Percentiles rank a stretch among this genome's conserved stretches.
These are phyloP conservation scores for Cheilosia urbana DNA, from an alignment of 2,888 invertebrate genomes.

Conservation along the genomic window DNA sequence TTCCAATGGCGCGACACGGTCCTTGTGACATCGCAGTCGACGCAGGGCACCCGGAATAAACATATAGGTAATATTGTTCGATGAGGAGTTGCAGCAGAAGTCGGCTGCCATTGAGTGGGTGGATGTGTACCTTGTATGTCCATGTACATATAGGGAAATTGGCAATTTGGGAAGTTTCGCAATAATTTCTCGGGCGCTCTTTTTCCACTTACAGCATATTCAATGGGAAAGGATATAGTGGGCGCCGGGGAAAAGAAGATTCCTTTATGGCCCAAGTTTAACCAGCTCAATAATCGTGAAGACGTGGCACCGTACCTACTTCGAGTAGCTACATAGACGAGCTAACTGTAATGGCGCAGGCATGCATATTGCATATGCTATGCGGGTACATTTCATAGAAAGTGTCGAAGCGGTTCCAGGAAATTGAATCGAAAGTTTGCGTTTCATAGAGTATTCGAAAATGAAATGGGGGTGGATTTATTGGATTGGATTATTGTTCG, in stretches of 20 bases:
- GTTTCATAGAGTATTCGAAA: constrained; percentile 20
- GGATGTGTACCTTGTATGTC: not conserved
- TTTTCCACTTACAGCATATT: constrained; percentile 32
- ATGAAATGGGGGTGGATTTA: constrained; percentile 7
- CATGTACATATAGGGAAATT: constrained; percentile 50
- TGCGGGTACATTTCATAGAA: not conserved
- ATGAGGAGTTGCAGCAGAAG: not conserved
- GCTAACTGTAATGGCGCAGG: constrained; percentile 48
- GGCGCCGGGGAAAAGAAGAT: not conserved
- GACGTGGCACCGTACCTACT: constrained; percentile 47
- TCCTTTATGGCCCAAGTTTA: constrained; percentile 38
- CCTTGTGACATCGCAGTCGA: constrained; percentile 36
- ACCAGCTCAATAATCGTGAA: constrained; percentile 60
- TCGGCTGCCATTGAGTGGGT: not conserved
- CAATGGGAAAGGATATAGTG: constrained; percentile 19
- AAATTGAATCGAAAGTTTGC: constrained; percentile 59
- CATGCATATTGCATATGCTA: constrained; percentile 26
- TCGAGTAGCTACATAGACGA: constrained; percentile 48
- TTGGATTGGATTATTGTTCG: not conserved
- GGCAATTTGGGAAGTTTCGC: constrained; percentile 69
- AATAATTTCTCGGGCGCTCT: constrained; percentile 61
- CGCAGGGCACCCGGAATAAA: constrained; percentile 11
- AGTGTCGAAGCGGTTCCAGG: constrained; percentile 25
- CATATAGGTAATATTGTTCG: constrained; percentile 44
- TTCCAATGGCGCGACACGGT: constrained; percentile 63